Conservation (phyloP, 1,140 invertebrate species). For the Pogonomyrmex barbatus region DNA sequence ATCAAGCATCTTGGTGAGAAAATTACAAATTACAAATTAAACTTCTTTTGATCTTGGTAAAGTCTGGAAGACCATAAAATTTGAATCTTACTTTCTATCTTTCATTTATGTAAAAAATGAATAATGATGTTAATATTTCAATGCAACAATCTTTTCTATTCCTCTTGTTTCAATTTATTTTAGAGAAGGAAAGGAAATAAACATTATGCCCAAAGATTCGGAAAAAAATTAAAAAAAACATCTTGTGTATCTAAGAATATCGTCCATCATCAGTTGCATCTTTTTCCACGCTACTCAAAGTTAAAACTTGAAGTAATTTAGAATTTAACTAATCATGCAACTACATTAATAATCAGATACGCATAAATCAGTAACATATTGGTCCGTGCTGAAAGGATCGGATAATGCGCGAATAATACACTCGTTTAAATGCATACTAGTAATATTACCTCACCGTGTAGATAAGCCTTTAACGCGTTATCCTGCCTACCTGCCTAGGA, state of each 20-base stretch:
- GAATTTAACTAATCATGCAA: not conserved
- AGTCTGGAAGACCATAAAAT: not conserved
- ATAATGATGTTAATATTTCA: not conserved
- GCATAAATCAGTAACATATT: slow-evolving; percentile 71
- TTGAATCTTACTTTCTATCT: not conserved
- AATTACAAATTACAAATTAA: not conserved
- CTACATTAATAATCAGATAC: slow-evolving; percentile 60
- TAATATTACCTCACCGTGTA: slow-evolving; percentile 72
- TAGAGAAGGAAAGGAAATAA: not conserved
- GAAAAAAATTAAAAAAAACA: not conserved
- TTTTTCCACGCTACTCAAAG: not conserved
- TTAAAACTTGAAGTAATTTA: slow-evolving; percentile 3
- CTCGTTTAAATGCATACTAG: slow-evolving; percentile 85
- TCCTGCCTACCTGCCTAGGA: slow-evolving; percentile 21
- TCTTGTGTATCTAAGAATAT: not conserved
- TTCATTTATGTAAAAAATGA: not conserved
- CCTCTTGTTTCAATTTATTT: not conserved
- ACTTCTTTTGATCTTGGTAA: not conserved
- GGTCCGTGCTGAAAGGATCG: slow-evolving; percentile 58
- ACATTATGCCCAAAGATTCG: not conserved
- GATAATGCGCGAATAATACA: slow-evolving; percentile 81
- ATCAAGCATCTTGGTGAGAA: not conserved
- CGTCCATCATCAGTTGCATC: not conserved
- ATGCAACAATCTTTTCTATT: not conserved
- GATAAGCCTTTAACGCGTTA: slow-evolving; percentile 66